A percentile compares a stretch with the other conserved stretches of the same genome.
These are phyloP conservation scores for Nautilus pompilius DNA, from an alignment of 1,140 invertebrate genomes.

Conservation along the genomic window DNA sequence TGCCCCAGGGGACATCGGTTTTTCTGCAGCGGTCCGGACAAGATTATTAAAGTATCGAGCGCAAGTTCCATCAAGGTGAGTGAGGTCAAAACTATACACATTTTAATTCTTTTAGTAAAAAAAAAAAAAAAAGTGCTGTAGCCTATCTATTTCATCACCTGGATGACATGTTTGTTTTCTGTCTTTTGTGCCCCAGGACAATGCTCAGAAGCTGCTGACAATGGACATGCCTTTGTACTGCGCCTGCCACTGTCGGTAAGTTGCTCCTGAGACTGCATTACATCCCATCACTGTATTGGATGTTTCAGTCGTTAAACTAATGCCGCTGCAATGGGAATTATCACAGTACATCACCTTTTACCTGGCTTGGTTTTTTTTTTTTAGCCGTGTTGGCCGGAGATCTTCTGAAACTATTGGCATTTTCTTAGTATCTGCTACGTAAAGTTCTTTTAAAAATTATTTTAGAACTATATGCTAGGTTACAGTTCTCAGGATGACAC, in stretches of 20 bases:
- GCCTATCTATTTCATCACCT: constrained; percentile 1
- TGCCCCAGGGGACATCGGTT: constrained; percentile 93
- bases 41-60: constrained; percentile 74
- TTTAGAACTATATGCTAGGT: too few species aligned
- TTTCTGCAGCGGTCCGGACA: constrained; percentile 86
- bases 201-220: constrained; percentile 76
- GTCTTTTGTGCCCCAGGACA: constrained; percentile 61
- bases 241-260: constrained; percentile 80
- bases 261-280: constrained; percentile 9
- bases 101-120: constrained; percentile 2
- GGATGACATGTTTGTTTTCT: not conserved
- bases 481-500: too few species aligned
- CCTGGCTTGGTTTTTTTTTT: too few species aligned
- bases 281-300: too few species aligned
- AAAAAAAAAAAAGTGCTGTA: constrained; percentile 6
- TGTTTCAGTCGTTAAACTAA: too few species aligned
- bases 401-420: too few species aligned
- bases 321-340: too few species aligned
- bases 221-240: constrained; percentile 89
- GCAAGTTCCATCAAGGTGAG: constrained; percentile 69
- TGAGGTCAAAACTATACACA: not conserved
- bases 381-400: too few species aligned
- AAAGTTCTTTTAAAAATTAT: too few species aligned
- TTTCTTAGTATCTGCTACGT: too few species aligned
- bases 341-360: too few species aligned